phyloP scores from a whole-genome alignment of 1,140 invertebrate species.

The Hermatobates lingyangjiaoensis region DNA sequence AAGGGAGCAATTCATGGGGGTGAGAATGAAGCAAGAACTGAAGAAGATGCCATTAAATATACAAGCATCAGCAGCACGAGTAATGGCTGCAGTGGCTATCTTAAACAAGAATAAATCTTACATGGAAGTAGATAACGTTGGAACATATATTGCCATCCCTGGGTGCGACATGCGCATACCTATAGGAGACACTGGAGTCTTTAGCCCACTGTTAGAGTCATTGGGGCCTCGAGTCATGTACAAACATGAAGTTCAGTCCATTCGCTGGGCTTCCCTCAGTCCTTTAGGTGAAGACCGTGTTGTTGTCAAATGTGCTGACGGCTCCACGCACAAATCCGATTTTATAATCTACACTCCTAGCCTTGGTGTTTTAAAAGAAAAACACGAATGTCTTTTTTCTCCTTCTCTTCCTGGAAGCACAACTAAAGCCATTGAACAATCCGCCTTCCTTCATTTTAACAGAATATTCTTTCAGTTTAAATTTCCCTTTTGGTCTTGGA shows the following conservation, averaged over 20 bases:
- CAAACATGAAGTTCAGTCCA: conserved; percentile 36
- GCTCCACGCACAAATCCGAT: conserved; percentile 47
- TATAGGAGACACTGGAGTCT: neutral
- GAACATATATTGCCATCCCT: neutral
- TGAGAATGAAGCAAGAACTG: conserved; percentile 11
- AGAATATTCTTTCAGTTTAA: no score
- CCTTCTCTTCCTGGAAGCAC: conserved; percentile 19
- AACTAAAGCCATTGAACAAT: conserved; percentile 31
- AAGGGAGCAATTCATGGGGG: conserved; percentile 27
- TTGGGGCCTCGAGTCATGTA: no score
- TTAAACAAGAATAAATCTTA: neutral
- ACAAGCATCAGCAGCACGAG: conserved; percentile 7
- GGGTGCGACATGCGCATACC: neutral
- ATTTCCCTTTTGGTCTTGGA: no score
- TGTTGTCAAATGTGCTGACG: conserved; percentile 22
- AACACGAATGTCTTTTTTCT: conserved; percentile 49
- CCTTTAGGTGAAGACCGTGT: conserved; percentile 21
- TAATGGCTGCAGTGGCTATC: conserved; percentile 2
- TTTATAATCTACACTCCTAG: conserved; percentile 66
- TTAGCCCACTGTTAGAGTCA: neutral
- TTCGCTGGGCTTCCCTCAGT: conserved; percentile 36
- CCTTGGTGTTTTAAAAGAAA: conserved; percentile 62
- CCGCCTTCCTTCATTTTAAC: no score
- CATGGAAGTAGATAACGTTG: neutral
- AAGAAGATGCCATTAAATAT: neutral